These are phyloP conservation scores for Lineus longissimus DNA, from an alignment of 1,140 invertebrate genomes.

Conservation along the genomic window DNA sequence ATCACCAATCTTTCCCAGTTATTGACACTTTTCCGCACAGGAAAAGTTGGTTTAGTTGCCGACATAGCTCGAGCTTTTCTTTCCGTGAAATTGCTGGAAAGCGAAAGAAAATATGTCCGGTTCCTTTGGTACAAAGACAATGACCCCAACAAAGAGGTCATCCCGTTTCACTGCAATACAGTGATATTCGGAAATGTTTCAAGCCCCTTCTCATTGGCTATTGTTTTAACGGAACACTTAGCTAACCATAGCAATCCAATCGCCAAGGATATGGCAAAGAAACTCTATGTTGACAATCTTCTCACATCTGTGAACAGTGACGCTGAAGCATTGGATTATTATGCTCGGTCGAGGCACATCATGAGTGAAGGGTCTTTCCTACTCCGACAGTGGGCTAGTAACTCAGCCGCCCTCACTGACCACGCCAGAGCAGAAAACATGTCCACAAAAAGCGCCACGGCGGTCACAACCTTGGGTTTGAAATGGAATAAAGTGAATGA, in stretches of 20 bases:
- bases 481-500: not conserved
- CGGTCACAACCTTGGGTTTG: not conserved
- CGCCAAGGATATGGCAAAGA: not conserved
- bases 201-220: not conserved
- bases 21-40: not conserved
- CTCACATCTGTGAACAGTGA: not conserved
- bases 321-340: not conserved
- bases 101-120: not conserved
- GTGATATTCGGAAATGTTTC: not conserved
- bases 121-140: conserved; percentile 4
- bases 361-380: not conserved
- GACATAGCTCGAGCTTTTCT: conserved; percentile 2
- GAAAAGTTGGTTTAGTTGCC: not conserved
- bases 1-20: not conserved
- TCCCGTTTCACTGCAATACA: conserved; percentile 8
- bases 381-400: not conserved
- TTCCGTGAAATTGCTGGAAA: not conserved
- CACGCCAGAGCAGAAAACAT: not conserved
- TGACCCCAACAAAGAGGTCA: not conserved
- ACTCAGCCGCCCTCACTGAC: not conserved
- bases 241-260: not conserved
- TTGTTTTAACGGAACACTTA: not conserved
- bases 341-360: not conserved
- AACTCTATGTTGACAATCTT: conserved; percentile 1
- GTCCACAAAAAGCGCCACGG: not conserved